Evolutionary conservation across 2,797 vertebrate species (phyloP).

Genomic region (Pipistrellus pygmaeus): DNA sequence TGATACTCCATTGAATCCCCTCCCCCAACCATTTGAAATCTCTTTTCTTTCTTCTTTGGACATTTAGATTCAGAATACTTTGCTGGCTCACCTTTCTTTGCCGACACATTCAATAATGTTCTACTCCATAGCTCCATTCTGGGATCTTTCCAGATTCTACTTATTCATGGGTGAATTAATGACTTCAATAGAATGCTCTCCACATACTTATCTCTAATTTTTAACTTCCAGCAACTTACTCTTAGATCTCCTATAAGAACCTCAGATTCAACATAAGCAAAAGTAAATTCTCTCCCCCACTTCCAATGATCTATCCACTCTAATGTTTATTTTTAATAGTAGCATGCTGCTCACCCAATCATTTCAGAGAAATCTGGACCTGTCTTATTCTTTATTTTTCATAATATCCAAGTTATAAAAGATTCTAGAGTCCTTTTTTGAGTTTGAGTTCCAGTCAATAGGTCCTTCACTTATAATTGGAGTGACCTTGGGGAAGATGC

Average conservation of each 20-base stretch:
- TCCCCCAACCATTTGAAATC: background rate
- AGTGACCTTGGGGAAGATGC: background rate
- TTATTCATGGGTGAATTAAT: background rate
- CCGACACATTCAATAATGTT: background rate
- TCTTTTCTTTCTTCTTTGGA: background rate
- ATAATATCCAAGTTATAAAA: background rate
- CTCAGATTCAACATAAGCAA: background rate
- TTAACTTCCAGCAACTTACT: background rate
- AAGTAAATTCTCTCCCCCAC: background rate
- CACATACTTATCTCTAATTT: conserved; percentile 6
- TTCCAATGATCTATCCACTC: background rate
- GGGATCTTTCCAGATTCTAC: background rate
- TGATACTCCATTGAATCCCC: accelerated
- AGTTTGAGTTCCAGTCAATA: background rate
- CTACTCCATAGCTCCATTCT: background rate
- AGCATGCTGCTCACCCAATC: background rate
- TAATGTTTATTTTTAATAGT: background rate
- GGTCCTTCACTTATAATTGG: background rate
- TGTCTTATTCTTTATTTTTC: background rate
- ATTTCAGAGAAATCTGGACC: background rate
- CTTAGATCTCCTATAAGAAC: background rate
- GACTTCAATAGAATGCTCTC: background rate
- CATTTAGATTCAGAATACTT: background rate
- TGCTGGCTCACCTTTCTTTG: background rate
- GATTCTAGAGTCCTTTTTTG: background rate